These are phyloP conservation scores for Entomobrya multifasciata DNA, from an alignment of 2,888 invertebrate genomes.

Conservation along the genomic window DNA sequence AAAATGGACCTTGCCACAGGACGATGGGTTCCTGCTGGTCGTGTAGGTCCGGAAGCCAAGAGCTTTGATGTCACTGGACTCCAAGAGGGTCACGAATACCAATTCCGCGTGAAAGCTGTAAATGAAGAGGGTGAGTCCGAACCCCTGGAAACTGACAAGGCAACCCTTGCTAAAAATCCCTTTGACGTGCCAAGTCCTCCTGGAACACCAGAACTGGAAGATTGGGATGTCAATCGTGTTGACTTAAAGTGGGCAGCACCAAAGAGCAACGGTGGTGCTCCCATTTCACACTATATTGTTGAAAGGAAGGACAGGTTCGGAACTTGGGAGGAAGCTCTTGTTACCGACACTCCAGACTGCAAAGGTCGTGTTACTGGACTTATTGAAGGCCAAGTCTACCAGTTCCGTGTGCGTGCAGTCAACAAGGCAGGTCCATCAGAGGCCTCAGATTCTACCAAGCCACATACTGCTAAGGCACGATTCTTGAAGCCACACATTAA, in stretches of 20 bases:
- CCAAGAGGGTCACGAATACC: slow-evolving; percentile 95
- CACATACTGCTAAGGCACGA: slow-evolving; percentile 95
- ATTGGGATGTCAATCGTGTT: slow-evolving; percentile 95
- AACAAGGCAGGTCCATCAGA: slow-evolving; percentile 97
- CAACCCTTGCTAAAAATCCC: slow-evolving; percentile 93
- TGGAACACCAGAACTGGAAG: slow-evolving; percentile 91
- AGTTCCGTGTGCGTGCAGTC: slow-evolving; percentile 94
- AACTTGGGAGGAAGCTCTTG: slow-evolving; percentile 90
- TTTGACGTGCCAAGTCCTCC: slow-evolving; percentile 96
- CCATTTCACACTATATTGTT: slow-evolving; percentile 92
- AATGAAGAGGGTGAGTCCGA: slow-evolving; percentile 91
- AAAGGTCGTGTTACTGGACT: slow-evolving; percentile 94
- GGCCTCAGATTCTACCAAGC: slow-evolving; percentile 92
- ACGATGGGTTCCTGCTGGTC: slow-evolving; percentile 96
- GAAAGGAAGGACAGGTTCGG: slow-evolving; percentile 93
- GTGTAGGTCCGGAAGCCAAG: slow-evolving; percentile 87
- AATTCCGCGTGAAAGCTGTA: slow-evolving; percentile 90
- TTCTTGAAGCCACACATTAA: slow-evolving; percentile 97
- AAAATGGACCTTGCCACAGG: slow-evolving; percentile 95
- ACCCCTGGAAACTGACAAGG: slow-evolving; percentile 88
- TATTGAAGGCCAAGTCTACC: slow-evolving; percentile 94
- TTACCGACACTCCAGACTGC: slow-evolving; percentile 87
- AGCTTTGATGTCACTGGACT: slow-evolving; percentile 94
- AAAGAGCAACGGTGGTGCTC: slow-evolving; percentile 89
- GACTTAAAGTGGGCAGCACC: slow-evolving; percentile 93